Evolutionary conservation across 2,888 invertebrate genomes (phyloP), one percentile per base, ranked within the genome.

Genomic region (Malthinus flaveolus): DNA sequence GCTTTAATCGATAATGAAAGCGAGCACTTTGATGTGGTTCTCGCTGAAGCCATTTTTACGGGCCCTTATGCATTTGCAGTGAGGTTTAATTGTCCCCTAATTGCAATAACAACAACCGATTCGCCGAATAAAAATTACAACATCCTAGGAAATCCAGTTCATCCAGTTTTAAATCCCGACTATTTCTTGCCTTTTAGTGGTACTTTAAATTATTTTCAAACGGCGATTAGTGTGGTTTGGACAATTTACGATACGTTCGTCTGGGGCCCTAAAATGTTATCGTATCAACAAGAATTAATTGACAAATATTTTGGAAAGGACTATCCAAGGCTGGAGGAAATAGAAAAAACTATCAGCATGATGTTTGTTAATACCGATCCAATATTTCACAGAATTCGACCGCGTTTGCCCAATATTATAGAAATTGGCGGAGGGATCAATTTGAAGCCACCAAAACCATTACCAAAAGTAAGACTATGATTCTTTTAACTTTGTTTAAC

Each of bases 141-240:
- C n/a, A 52, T 68, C 1, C 61, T 72, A 8, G 75, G 76, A 0
- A 76, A 76, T 60, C 70, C 71, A 1, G 59, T 66, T 1, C 73
- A 76, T 66, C 75, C 77, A 1, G 47, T 77, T 8, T 54, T 74
- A 9, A 72, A 71, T 15, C 76, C 78, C 1, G 73, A 74, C 49
- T n/a, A 65, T 1, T 69, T 74, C 53, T 50, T 73, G 6, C 61
- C 66, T 7, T 63, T 70, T 39, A 52, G 61, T n/a, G 66, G 67
- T 47, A 11, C 56, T 7, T 64, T 73, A 63, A 69, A 63, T 5
- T 73, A 76, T 53, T 55, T 51, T 31, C 68, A 77, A 48, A 57
- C 75, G 23, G 4, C 75, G 7, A 5, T 12, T 4, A 56, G 46
- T 36, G 7, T 11, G 1, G 9, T 31, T 36, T 44, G 7, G 5